Base-by-base conservation (phyloP, 2,797 vertebrate genomes). In the Orientallactaga sibirica region DNA sequence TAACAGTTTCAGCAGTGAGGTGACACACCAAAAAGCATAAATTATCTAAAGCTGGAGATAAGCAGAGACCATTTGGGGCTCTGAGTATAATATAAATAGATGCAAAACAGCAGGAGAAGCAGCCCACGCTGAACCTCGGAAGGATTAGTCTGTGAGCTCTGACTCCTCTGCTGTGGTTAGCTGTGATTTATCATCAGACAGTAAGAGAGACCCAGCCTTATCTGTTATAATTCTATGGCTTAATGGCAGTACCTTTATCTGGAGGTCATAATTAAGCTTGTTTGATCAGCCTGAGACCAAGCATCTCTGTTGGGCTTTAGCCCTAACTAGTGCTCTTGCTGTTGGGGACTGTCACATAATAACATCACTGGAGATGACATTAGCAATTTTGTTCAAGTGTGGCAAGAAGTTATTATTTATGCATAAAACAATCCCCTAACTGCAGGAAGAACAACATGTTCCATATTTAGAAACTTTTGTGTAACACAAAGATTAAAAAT, bases 41-140 rank as follows among this genome's bases (percentile, higher is more conserved):
- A 98, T 98, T 98, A 98, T 98, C 97, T 97, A 96, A 98, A 97
- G 97, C 98, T 97, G 89, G 94, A 98, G 98, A 98, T 98, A 98
- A 98, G 98, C 94, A 97, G 96, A 97, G 98, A 96, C 97, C 97
- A 97, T 91, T 98, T 97, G 96, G 93, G 97, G 93, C 97, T 97
- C 77, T 18, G 92, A 98, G 97, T 96, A 97, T 96, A 97, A 95
- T 97, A 98, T 97, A 98, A 97, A 98, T 98, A 98, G 98, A 98
- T 98, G 97, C 96, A 98, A 98, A 98, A 97, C 97, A 97, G 97
- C 95, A 94, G 96, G 97, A 93, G 88, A 97, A 98, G 78, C 87
- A 92, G 94, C 96, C 98, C 97, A 96, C 97, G 97, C 94, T 86
- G 97, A 98, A 96, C 95, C 96, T 98, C 97, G 68, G 41, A 98